These are phyloP conservation scores for Premnoplex brunnescens DNA, from an alignment of 2,797 vertebrate genomes.

Conservation along the genomic window DNA sequence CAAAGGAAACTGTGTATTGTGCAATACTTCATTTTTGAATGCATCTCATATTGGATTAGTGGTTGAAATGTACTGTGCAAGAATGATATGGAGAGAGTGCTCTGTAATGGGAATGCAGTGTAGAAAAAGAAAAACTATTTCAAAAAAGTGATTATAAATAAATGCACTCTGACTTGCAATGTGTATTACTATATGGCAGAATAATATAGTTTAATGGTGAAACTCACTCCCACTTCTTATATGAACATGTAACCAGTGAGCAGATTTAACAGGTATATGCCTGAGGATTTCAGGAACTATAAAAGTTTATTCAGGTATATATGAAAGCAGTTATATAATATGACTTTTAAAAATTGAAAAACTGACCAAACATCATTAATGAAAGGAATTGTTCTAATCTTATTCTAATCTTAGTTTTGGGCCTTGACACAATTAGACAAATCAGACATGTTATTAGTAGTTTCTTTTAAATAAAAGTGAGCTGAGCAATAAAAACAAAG, in stretches of 20 bases:
- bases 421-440: background rate
- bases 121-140: background rate
- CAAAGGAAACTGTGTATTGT: background rate
- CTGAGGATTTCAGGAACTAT: background rate
- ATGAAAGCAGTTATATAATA: background rate
- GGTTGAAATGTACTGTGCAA: background rate
- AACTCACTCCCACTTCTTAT: background rate
- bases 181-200: background rate
- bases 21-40: background rate
- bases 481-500: background rate
- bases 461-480: background rate
- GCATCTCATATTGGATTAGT: background rate
- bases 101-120: background rate
- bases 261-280: background rate
- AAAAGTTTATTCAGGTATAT: background rate
- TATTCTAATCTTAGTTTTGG: background rate
- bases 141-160: background rate
- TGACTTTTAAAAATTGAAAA: background rate
- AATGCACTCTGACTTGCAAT: background rate
- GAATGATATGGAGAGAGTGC: background rate
- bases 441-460: background rate
- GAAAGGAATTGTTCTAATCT: too few species aligned
- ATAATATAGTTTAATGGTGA: background rate
- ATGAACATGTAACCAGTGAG: background rate
- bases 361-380: background rate